Base-by-base conservation (phyloP, 1,140 invertebrate genomes). In the Ctenoplectra terminalis region DNA sequence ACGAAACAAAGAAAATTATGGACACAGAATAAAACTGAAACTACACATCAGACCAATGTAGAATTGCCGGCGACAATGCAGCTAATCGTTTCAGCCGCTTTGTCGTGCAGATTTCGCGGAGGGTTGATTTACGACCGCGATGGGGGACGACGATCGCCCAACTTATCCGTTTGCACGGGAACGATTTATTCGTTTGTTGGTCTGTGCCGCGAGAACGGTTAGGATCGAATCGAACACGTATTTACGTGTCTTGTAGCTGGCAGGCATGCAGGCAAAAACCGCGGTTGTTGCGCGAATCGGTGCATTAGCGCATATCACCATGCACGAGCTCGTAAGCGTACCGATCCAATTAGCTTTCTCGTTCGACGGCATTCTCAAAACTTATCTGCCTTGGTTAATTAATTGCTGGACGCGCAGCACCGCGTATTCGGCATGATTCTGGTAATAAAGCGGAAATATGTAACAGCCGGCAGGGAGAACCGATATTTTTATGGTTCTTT, bases 331-430 rank as follows among this genome's bases (percentile, higher is more conserved):
- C 6, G n/a, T 29, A 26, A 17, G 23, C 34, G 13, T 13, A 4
- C 15, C n/a, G 37, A 43, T 66, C 17, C 56, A 52, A 58, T 75
- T 75, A 48, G 43, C 73, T 70, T 70, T 70, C 67, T 31, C 46
- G 67, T 70, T 50, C 46, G 23, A n/a, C 31, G 29, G 29, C 67
- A 52, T 70, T 70, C 67, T 31, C 31, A 52, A 70, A 50, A 52
- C 46, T 26, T 58, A 20, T 6, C 34, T 11, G 31, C 26, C 43
- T 29, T 6, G 48, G 15, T 48, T 70, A 70, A 70, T 70, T 70
- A 70, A 70, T 70, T 52, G 46, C 17, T 9, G 15, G 26, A 23
- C 48, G 20, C 48, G 20, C 26, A 9, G 29, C 34, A 6, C 26
- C 11, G 4, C 61, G 34, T 34, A 29, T 20, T 52, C 29, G 31